These are phyloP conservation scores for Athene cunicularia DNA, from an alignment of 2,113 vertebrate species.

Conservation along the genomic window DNA sequence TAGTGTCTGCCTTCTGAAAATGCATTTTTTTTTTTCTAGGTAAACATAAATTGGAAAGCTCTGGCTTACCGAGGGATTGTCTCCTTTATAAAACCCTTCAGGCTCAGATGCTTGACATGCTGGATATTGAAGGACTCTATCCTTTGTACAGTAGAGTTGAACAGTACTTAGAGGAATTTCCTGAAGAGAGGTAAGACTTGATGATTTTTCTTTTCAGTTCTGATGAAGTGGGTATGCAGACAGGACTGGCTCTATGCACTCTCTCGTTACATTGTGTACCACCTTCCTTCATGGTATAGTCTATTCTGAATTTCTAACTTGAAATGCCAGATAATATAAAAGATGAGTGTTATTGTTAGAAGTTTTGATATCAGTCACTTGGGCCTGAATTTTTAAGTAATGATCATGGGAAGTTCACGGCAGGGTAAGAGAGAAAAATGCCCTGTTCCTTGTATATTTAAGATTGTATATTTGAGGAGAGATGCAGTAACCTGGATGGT, in stretches of 20 bases:
- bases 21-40: constrained; percentile 67
- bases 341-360: background rate
- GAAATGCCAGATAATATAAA: background rate
- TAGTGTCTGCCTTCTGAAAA: background rate
- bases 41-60: constrained; percentile 79
- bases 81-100: constrained; percentile 91
- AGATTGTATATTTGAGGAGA: background rate
- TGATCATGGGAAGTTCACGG: background rate
- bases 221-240: background rate
- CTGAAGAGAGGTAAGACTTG: constrained; percentile 87
- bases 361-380: background rate
- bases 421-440: background rate
- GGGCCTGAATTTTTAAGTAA: background rate
- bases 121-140: constrained; percentile 94
- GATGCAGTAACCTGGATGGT: background rate
- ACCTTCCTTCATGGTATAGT: background rate
- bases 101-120: constrained; percentile 93
- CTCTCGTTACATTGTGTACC: background rate
- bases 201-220: background rate
- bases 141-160: constrained; percentile 91
- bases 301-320: background rate
- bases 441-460: background rate
- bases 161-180: constrained; percentile 90
- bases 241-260: background rate
- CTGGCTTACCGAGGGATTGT: constrained; percentile 87